Evolutionary conservation across 2,888 invertebrate species (phyloP).

Genomic region (Gisinianus flammeolus): DNA sequence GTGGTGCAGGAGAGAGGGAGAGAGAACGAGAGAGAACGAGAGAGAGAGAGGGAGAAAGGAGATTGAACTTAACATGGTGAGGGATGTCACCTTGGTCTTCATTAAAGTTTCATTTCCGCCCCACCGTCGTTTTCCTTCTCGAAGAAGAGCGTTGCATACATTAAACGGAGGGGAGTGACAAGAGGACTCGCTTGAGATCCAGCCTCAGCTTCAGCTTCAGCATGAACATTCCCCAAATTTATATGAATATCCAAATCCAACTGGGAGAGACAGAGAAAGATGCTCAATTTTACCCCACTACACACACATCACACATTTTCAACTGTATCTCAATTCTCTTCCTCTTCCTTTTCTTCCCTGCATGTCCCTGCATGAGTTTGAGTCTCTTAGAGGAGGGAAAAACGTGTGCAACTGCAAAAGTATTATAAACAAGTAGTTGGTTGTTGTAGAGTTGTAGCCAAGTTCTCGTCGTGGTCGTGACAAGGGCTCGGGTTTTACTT

Average conservation of each 20-base stretch:
- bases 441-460: neutral
- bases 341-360: too few species aligned
- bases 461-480: too few species aligned
- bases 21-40: too few species aligned
- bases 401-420: too few species aligned
- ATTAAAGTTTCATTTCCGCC: conserved; percentile 55
- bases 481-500: neutral
- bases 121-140: conserved; percentile 11
- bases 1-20: too few species aligned
- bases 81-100: conserved; percentile 52
- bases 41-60: conserved; percentile 21
- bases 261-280: neutral
- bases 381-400: neutral
- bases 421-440: neutral
- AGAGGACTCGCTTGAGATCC: too few species aligned
- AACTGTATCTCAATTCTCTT: neutral
- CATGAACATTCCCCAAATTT: neutral
- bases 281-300: too few species aligned
- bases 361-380: too few species aligned
- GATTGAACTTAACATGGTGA: conserved; percentile 36
- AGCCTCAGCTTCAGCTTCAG: too few species aligned
- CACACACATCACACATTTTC: neutral
- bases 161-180: conserved; percentile 30
- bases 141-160: conserved; percentile 39
- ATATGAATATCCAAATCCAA: neutral